Base-by-base conservation (phyloP, 2,797 vertebrate genomes). In the Protonibea diacanthus region DNA sequence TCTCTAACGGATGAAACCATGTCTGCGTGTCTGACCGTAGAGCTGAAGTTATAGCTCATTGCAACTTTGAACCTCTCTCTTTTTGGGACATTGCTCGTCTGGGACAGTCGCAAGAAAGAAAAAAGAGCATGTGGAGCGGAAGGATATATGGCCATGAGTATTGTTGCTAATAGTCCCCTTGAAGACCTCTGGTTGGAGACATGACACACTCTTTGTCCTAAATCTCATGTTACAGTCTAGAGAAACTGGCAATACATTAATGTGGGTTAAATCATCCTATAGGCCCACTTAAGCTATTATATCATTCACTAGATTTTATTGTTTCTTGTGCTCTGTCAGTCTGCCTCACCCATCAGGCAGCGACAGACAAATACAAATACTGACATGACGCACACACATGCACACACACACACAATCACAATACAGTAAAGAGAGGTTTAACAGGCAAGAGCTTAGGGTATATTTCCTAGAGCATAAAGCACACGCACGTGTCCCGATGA, bases 401-500 rank as follows among this genome's bases (percentile, higher is more conserved):
- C 55, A 72, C 64, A 3, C 25, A 27, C 25, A 72, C 73, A 64
- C 40, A 74, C 45, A 86, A 49, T 69, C 40, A 64, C 77, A 76
- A 81, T 64, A 71, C 44, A 81, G 68, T 82, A 86, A 83, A 86
- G 83, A 84, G 79, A 81, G 68, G 44, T 85, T 92, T 88, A 84
- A 85, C 74, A 79, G 84, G 82, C 74, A 11, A 86, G 61, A 71
- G 72, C 74, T 89, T 77, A 74, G 70, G 57, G 70, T 87, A 82
- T 81, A 87, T 91, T 89, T 92, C 82, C 82, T 71, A 52, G 21
- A 82, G 76, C 76, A 88, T 86, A 86, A 89, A 87, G 80, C 78
- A 75, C 71, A 88, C 82, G 87, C 89, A 87, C 59, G 51, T 84
- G 82, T 87, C 81, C 84, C 75, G 80, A 78, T 88, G 90, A 92